Conservation (phyloP, 2,888 invertebrate genomes). For the Perizoma affinitatum region DNA sequence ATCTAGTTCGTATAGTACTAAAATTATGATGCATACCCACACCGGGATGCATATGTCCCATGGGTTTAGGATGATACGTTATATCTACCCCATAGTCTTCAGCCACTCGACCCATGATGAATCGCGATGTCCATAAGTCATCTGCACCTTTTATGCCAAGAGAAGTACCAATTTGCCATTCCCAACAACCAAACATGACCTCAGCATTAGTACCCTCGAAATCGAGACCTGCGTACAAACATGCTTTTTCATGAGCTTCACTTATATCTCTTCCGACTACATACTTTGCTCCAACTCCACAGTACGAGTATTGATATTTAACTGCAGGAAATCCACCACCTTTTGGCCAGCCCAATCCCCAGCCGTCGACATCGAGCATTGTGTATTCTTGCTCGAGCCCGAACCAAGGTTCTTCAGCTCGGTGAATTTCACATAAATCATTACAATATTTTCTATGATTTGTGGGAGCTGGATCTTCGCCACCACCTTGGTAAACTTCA, state of each 20-base stretch:
- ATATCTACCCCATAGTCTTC: slow-evolving; percentile 92
- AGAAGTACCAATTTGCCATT: slow-evolving; percentile 95
- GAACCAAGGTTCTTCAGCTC: slow-evolving; percentile 92
- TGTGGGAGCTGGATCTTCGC: slow-evolving; percentile 87
- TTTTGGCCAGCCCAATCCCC: slow-evolving; percentile 96
- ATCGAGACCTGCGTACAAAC: slow-evolving; percentile 96
- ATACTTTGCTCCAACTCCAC: slow-evolving; percentile 97
- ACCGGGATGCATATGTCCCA: slow-evolving; percentile 93
- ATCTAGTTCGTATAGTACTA: slow-evolving; percentile 93
- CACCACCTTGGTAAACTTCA: slow-evolving; percentile 90
- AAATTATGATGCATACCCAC: slow-evolving; percentile 96
- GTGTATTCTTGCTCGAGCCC: slow-evolving; percentile 97
- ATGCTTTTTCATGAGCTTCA: slow-evolving; percentile 92
- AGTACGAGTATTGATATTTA: slow-evolving; percentile 95
- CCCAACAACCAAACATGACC: slow-evolving; percentile 97
- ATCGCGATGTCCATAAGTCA: slow-evolving; percentile 94
- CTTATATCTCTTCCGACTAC: slow-evolving; percentile 96
- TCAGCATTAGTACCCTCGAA: slow-evolving; percentile 98
- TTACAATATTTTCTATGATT: slow-evolving; percentile 89
- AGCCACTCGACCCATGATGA: slow-evolving; percentile 91
- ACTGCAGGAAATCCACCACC: slow-evolving; percentile 94
- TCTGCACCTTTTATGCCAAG: slow-evolving; percentile 92
- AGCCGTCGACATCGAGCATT: slow-evolving; percentile 92
- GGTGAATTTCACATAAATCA: slow-evolving; percentile 88
- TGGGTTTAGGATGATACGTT: slow-evolving; percentile 89